Conservation (phyloP, 2,797 vertebrate genomes). For the Megaceryle alcyon region DNA sequence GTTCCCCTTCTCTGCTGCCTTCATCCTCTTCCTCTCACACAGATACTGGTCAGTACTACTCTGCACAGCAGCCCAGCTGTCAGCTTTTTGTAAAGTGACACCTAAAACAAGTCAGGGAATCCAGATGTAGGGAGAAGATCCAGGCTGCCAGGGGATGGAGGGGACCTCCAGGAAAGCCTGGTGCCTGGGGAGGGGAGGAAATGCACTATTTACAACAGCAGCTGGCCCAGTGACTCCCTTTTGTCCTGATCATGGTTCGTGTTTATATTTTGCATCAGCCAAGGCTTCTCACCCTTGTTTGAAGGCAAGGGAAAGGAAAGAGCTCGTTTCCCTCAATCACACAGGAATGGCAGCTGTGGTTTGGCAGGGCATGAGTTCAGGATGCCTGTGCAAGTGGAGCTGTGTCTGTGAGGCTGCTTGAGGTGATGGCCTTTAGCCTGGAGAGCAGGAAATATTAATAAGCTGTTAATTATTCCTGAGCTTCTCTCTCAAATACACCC, state of each 20-base stretch:
- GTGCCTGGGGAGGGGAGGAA: neutral
- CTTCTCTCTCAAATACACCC: neutral
- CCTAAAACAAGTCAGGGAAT: neutral
- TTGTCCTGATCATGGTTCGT: neutral
- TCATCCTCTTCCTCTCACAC: neutral
- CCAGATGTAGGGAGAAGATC: neutral
- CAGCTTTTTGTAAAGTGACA: neutral
- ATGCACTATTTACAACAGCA: neutral
- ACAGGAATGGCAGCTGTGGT: neutral
- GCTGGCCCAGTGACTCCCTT: neutral
- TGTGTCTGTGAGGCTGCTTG: neutral
- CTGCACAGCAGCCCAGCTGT: neutral
- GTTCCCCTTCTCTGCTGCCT: neutral
- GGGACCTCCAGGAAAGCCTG: neutral
- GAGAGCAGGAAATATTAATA: slow-evolving; percentile 9
- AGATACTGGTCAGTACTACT: neutral
- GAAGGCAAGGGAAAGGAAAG: slow-evolving; percentile 11
- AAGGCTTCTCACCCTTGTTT: neutral
- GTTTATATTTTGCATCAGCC: slow-evolving; percentile 23
- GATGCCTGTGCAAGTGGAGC: neutral
- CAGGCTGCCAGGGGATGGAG: neutral
- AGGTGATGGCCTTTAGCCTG: neutral
- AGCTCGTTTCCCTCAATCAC: neutral
- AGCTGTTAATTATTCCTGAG: neutral
- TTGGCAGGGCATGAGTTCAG: slow-evolving; percentile 7